Conservation (phyloP, 2,888 invertebrate genomes). For the Cerceris ruficornis region DNA sequence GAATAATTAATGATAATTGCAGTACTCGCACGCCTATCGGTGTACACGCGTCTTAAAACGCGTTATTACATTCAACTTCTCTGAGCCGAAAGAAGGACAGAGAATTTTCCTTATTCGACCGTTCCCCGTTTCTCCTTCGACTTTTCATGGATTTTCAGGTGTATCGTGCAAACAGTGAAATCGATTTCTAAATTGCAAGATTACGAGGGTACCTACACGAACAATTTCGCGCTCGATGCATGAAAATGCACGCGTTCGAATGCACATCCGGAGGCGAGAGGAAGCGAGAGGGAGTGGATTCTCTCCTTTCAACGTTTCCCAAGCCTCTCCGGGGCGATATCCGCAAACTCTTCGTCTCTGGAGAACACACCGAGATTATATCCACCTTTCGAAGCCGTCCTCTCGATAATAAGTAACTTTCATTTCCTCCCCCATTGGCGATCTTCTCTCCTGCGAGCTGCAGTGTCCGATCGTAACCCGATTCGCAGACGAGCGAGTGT, state of each 20-base stretch:
- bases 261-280: slow-evolving; percentile 22
- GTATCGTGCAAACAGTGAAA: too few species aligned
- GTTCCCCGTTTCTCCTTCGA: too few species aligned
- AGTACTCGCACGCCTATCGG: not conserved
- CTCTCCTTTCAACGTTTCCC: slow-evolving; percentile 42
- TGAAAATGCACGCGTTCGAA: slow-evolving; percentile 24
- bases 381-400: slow-evolving; percentile 59
- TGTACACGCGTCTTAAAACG: not conserved
- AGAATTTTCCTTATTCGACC: too few species aligned
- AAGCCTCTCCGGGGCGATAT: slow-evolving; percentile 42
- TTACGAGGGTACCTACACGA: not conserved
- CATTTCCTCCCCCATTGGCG: slow-evolving; percentile 62
- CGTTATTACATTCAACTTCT: too few species aligned
- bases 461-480: too few species aligned
- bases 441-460: slow-evolving; percentile 8
- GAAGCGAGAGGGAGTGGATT: not conserved
- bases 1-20: slow-evolving; percentile 54
- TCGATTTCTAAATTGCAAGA: too few species aligned
- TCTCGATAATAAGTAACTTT: slow-evolving; percentile 66
- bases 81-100: too few species aligned
- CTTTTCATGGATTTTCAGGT: too few species aligned
- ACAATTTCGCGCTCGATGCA: slow-evolving; percentile 21
- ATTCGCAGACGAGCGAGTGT: too few species aligned
- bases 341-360: slow-evolving; percentile 35
- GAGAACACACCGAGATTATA: slow-evolving; percentile 43